A percentile compares a stretch with the other conserved stretches of the same genome.
phyloP scores from a whole-genome alignment of 2,797 vertebrate species.

The Myotis myotis region DNA sequence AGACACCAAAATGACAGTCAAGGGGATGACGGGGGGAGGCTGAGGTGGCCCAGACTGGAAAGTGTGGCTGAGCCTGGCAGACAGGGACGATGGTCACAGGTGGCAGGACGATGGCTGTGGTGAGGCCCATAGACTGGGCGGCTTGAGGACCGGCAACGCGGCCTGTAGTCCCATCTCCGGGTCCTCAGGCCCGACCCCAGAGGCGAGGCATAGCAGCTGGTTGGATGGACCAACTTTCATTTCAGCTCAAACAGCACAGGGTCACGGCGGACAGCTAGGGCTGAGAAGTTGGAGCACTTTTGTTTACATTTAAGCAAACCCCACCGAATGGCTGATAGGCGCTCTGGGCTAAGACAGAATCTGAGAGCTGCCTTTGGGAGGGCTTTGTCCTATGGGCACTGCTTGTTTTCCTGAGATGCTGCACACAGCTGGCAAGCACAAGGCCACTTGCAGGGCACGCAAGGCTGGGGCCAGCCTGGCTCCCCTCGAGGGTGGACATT shows the following conservation, averaged over 20 bases:
- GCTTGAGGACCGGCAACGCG: rapidly evolving
- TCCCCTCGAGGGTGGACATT: background rate
- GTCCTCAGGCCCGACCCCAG: background rate
- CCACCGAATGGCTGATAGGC: background rate
- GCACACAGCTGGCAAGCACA: background rate
- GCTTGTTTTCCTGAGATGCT: background rate
- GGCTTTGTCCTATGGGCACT: background rate
- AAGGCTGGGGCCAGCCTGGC: background rate
- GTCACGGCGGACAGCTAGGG: background rate
- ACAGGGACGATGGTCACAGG: background rate
- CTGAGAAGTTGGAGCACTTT: background rate
- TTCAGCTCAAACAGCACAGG: rapidly evolving
- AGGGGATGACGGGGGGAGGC: background rate
- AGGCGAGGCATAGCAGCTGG: background rate
- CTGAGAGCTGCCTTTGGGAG: background rate
- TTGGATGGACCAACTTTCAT: background rate
- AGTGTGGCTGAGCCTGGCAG: background rate
- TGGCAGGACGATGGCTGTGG: background rate
- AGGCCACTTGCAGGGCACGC: background rate
- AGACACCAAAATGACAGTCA: background rate
- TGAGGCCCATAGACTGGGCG: no score
- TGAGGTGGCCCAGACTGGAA: background rate
- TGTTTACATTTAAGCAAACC: constrained; percentile 20
- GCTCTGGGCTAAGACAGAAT: background rate
- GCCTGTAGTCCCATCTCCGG: background rate